Base-by-base conservation (phyloP, 2,113 vertebrate species). In the Paralichthys olivaceus region DNA sequence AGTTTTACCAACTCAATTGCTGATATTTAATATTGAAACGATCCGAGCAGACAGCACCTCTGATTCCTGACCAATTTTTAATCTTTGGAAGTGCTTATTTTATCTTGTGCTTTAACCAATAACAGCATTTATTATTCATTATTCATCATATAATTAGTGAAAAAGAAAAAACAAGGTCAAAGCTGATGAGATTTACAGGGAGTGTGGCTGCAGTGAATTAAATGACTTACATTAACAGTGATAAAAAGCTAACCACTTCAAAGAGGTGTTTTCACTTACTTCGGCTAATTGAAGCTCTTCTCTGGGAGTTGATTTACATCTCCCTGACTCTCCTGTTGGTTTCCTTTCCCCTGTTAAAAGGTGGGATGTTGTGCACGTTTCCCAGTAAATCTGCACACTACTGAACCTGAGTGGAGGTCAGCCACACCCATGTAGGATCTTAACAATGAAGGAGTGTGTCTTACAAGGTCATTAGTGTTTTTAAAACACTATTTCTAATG, bases 271-370 rank as follows among this genome's bases (percentile, higher is more conserved):
- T 47, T 61, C 28, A 37, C 9, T 58, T 40, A 11, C 19, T 82
- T 59, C n/a, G 34, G 23, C 55, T 69, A 53, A 79, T 73, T 71
- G 51, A 32, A 73, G 3, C 20, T 62, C 25, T 49, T 61, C 37
- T 47, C 56, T 8, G 17, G 49, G 70, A 45, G 25, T 79, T 47
- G n/a, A 54, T 2, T 58, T 62, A 65, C 20, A 55, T 11, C 53
- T 26, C 13, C 47, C 7, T 72, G 32, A 25, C 22, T 57, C 57
- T 71, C 49, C 49, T 9, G 7, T n/a, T 62, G 7, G 68, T 45
- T 69, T 69, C 72, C 58, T 73, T 58, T 5, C 61, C 72, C 71
- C 65, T 53, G 58, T 53, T 47, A 23, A 53, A 5, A 62, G 49
- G 47, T 20, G 23, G 43, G n/a, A 64, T 62, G 28, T 3, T 5